Base-by-base conservation (phyloP, 2,113 vertebrate species). In the Machaerirhynchus nigripectus region DNA sequence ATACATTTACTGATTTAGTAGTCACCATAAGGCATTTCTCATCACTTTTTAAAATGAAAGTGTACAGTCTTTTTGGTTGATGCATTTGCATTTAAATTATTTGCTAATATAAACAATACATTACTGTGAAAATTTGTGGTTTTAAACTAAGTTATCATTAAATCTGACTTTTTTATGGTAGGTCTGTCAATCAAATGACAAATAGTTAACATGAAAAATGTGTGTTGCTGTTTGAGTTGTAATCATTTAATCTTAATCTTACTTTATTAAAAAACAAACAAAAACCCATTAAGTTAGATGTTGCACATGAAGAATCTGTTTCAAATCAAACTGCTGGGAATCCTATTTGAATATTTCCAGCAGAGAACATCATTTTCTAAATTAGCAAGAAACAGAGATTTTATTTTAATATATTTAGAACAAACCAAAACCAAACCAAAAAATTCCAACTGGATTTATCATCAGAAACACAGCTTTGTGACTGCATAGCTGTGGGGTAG, bases 331-430 rank as follows among this genome's bases (percentile, higher is more conserved):
- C 60, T 56, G 46, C 60, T 89, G 53, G n/a, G 67, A 87, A 83
- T 52, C 50, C 6, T 84, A 89, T 93, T 95, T 95, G 39, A 91
- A 90, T 89, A 78, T 75, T 85, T 95, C 87, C 95, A 95, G 63
- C 87, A 93, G 91, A 94, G 86, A 96, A 64, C 42, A 95, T 81
- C 0, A 87, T 94, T 92, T 95, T 84, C 73, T 96, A 84, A 94
- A 90, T 94, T 90, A 90, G 20, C 37, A 91, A 75, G 73, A 83
- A 90, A 81, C 19, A 80, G 74, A 64, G 12, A 21, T 52, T 77
- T 87, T 75, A 39, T 67, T 89, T 92, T 60, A 80, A 90, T 85
- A 3, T 74, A 85, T 85, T 88, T 59, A 65, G 33, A 89, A 61
- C 6, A 89, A 94, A 67, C 19, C 68, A 73, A 95, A 67, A 28